Base-by-base conservation (phyloP, 2,113 vertebrate genomes). In the Echinops telfairi region DNA sequence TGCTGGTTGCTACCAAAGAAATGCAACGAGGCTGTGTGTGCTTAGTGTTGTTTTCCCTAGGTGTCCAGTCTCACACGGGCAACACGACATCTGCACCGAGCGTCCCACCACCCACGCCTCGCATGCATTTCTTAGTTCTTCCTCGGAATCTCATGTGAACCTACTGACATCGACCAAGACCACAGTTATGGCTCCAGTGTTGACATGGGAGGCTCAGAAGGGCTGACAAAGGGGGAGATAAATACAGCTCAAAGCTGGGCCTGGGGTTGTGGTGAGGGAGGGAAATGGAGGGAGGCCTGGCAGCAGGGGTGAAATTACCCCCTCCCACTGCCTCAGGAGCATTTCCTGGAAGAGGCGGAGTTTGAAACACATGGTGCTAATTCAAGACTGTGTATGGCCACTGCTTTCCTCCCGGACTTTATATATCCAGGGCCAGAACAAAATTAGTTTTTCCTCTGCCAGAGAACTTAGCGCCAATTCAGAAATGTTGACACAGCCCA, bases 261-360 rank as follows among this genome's bases (percentile, higher is more conserved):
- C 78, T 20, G 17, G 57, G 16, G 22, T 15, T 17, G 43, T 14
- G 27, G 70, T 10, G 4, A 79, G 58, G 27, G 2, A 33, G 33
- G 27, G 8, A 27, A 36, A 81, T 14, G 0, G 9, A 19, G 0
- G 9, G 23, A n/a, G n/a, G 23, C 1, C 19, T 60, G 29, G 71
- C 36, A 78, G 66, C 76, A 17, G n/a, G 68, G 80, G 64, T 33
- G 17, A 89, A 92, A 73, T 68, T 16, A 86, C 70, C 83, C 38
- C 70, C 91, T 90, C 80, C 86, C 70, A 33, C 80, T 16, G 12
- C 33, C 23, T 76, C 57, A 77, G 88, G 73, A 82, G 58, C 68
- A n/a, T 89, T 95, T 97, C 95, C 93, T 83, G 43, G 85, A 84
- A 93, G 91, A 66, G 90, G 86, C 40, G 80, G 82, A 38, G 85